Conservation (phyloP, 2,888 invertebrate genomes). For the Drosophila robusta region DNA sequence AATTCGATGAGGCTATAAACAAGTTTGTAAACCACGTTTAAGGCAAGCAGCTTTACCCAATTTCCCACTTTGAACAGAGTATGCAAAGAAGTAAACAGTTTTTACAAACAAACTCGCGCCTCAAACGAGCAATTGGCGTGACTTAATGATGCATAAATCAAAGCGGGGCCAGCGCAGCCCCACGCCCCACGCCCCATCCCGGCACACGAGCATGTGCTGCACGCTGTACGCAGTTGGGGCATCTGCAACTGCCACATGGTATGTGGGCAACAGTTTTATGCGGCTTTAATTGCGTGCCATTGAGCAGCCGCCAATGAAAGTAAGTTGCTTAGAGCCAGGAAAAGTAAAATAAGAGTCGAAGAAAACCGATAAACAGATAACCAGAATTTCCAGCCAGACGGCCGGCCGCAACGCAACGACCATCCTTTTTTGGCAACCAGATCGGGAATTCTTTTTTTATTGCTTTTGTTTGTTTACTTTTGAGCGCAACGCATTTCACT, state of each 20-base stretch:
- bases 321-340: conserved; percentile 40
- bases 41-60: too few relatives aligned
- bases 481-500: conserved; percentile 50
- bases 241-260: conserved; percentile 12
- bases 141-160: conserved; percentile 81
- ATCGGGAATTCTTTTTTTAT: conserved; percentile 56
- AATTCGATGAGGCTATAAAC: too few relatives aligned
- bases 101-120: conserved; percentile 33
- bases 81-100: neutral
- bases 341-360: conserved; percentile 33
- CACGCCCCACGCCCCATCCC: neutral
- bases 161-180: conserved; percentile 18
- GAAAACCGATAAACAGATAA: conserved; percentile 64
- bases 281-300: conserved; percentile 63
- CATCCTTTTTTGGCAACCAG: conserved; percentile 54
- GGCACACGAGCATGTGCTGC: conserved; percentile 7
- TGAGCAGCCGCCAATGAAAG: conserved; percentile 65
- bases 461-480: conserved; percentile 18
- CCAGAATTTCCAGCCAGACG: conserved; percentile 79
- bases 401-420: conserved; percentile 9
- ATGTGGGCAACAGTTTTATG: conserved; percentile 27
- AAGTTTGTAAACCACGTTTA: too few relatives aligned
- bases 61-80: neutral
- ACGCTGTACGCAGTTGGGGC: conserved; percentile 9
- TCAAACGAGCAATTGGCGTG: conserved; percentile 80